Evolutionary conservation across 1,140 invertebrate genomes (phyloP).

Genomic region (Piezodorus guildinii): DNA sequence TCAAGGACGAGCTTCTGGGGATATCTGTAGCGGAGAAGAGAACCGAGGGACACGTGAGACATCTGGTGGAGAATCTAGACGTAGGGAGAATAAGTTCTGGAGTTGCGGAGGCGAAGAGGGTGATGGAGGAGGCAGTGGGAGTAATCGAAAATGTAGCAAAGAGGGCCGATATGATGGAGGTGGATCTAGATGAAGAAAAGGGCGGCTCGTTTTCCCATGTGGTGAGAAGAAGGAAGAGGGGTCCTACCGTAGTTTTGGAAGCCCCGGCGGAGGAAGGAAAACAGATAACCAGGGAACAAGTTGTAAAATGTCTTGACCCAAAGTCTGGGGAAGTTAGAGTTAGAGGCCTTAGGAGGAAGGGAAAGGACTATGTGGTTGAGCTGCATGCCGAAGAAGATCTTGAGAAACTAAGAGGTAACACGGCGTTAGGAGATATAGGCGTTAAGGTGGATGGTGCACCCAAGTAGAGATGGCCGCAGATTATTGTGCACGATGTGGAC

Average conservation of each 20-base stretch:
- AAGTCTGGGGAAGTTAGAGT: not conserved
- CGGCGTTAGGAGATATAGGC: not conserved
- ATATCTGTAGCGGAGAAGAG: not conserved
- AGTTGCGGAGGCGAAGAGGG: not conserved
- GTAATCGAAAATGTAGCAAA: not conserved
- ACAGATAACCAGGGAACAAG: not conserved
- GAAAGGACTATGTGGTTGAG: not conserved
- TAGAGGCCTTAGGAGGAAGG: not conserved
- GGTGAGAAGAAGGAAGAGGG: not conserved
- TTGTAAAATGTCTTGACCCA: not conserved
- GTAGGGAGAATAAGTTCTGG: not conserved
- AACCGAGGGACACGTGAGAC: not conserved
- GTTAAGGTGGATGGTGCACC: not conserved
- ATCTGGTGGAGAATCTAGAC: not conserved
- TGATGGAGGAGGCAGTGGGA: not conserved
- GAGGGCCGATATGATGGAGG: not conserved
- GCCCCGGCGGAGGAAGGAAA: not conserved
- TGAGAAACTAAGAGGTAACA: not conserved
- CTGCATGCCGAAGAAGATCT: not conserved
- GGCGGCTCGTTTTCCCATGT: too few relatives aligned
- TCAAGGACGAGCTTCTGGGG: not conserved
- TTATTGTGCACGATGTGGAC: not conserved
- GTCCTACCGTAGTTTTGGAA: not conserved
- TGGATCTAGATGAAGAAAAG: not conserved
- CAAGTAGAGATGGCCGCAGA: not conserved